Evolutionary conservation across 2,113 vertebrate species (phyloP).

Genomic region (Hydrolagus affinis): DNA sequence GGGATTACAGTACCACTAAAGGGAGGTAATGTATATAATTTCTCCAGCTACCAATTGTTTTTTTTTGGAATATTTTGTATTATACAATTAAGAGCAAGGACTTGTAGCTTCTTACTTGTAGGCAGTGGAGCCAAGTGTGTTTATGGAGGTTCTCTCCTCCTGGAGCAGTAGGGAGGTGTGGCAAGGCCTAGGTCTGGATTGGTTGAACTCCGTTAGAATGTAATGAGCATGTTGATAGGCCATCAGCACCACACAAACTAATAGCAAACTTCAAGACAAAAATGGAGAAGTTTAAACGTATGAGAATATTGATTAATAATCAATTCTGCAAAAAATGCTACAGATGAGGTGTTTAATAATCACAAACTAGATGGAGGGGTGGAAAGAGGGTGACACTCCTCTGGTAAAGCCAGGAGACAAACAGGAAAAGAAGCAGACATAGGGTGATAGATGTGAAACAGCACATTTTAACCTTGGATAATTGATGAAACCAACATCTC

Average conservation of each 20-base stretch:
- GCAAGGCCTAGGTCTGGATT: conserved; percentile 68
- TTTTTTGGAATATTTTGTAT: neutral
- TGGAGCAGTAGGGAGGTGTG: conserved; percentile 55
- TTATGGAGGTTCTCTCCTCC: conserved; percentile 58
- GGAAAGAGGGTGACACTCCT: too few species aligned
- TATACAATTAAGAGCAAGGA: neutral
- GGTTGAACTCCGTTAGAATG: conserved; percentile 81
- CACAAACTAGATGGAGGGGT: too few species aligned
- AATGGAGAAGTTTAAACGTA: neutral
- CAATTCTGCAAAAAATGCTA: too few species aligned
- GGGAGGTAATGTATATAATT: too few species aligned
- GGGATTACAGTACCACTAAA: too few species aligned
- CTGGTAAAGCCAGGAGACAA: too few species aligned
- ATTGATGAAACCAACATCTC: too few species aligned
- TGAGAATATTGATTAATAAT: too few species aligned
- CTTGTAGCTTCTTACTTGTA: conserved; percentile 62
- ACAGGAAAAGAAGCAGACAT: too few species aligned
- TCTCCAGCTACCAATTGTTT: neutral
- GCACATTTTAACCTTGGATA: too few species aligned
- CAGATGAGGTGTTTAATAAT: too few species aligned
- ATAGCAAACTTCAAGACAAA: conserved; percentile 69
- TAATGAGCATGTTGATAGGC: conserved; percentile 91
- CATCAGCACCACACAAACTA: conserved; percentile 84
- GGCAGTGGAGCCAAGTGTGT: conserved; percentile 60
- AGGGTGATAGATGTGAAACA: too few species aligned